Conservation (phyloP, 2,888 invertebrate genomes). For the Sipha maydis region DNA sequence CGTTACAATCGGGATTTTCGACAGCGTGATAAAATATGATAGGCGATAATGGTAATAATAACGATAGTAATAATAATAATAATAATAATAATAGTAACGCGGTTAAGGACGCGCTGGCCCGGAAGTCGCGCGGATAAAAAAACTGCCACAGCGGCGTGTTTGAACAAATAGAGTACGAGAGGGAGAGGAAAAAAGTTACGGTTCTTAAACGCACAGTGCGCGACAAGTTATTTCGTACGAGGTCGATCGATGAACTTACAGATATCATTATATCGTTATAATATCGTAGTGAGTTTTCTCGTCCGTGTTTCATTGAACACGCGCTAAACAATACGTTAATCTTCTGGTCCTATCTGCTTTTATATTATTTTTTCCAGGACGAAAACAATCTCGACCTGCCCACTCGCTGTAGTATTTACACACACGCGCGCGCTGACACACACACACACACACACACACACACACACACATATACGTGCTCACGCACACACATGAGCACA, state of each 20-base stretch:
- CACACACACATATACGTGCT: too few relatives aligned
- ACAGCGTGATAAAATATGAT: too few relatives aligned
- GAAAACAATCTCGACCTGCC: slow-evolving; percentile 21
- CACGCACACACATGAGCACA: too few relatives aligned
- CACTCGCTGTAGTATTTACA: background rate
- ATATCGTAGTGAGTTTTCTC: background rate
- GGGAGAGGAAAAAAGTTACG: background rate
- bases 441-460: background rate
- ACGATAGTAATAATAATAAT: too few relatives aligned
- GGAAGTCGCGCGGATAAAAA: background rate
- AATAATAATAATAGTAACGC: background rate
- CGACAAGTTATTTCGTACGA: slow-evolving; percentile 36
- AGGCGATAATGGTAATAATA: too few relatives aligned
- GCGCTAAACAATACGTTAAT: background rate
- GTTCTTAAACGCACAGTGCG: background rate
- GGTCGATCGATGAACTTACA: slow-evolving; percentile 28
- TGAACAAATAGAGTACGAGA: too few relatives aligned
- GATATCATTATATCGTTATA: background rate
- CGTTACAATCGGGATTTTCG: too few relatives aligned
- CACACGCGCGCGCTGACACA: background rate
- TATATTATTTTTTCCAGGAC: background rate
- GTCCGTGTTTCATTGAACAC: background rate
- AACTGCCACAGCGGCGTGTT: too few relatives aligned
- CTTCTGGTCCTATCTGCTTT: background rate
- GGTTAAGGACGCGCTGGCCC: slow-evolving; percentile 5